Evolutionary conservation across 2,888 invertebrate genomes (phyloP).

Genomic region (Phaonia tiefii): DNA sequence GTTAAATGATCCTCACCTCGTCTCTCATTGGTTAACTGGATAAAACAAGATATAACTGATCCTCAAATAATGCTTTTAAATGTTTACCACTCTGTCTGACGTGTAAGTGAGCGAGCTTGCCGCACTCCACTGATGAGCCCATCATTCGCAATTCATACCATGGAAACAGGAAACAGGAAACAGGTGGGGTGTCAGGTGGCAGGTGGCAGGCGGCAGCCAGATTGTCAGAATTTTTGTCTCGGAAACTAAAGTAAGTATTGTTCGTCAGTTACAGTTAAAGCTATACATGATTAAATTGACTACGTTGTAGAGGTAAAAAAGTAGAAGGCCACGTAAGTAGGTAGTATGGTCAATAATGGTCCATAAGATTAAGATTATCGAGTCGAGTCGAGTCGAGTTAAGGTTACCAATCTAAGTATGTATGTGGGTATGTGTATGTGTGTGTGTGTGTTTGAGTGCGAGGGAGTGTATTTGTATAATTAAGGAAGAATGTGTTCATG

Average conservation of each 20-base stretch:
- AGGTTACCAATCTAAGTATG: no score
- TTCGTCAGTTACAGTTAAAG: constrained; percentile 48
- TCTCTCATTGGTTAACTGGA: constrained; percentile 68
- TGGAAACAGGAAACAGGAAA: no score
- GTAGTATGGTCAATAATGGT: constrained; percentile 67
- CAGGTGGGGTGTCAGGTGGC: no score
- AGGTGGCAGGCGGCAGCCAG: no score
- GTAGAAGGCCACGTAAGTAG: constrained; percentile 75
- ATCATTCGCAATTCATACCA: constrained; percentile 41
- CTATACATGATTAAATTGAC: constrained; percentile 60
- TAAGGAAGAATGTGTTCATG: not conserved
- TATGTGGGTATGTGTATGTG: constrained; percentile 18
- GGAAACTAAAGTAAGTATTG: constrained; percentile 16
- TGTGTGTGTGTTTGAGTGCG: constrained; percentile 46
- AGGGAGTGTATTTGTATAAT: no score
- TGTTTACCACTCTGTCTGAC: constrained; percentile 64
- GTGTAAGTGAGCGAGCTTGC: constrained; percentile 52
- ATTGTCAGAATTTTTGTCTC: not conserved
- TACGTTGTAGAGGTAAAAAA: constrained; percentile 49
- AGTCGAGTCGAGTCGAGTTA: constrained; percentile 26
- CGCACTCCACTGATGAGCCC: constrained; percentile 61
- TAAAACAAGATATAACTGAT: constrained; percentile 64
- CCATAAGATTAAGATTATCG: constrained; percentile 68
- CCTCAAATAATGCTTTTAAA: constrained; percentile 65
- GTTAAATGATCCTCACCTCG: constrained; percentile 69